phyloP scores from a whole-genome alignment of 1,140 invertebrate genomes.

The Bemisia tabaci region DNA sequence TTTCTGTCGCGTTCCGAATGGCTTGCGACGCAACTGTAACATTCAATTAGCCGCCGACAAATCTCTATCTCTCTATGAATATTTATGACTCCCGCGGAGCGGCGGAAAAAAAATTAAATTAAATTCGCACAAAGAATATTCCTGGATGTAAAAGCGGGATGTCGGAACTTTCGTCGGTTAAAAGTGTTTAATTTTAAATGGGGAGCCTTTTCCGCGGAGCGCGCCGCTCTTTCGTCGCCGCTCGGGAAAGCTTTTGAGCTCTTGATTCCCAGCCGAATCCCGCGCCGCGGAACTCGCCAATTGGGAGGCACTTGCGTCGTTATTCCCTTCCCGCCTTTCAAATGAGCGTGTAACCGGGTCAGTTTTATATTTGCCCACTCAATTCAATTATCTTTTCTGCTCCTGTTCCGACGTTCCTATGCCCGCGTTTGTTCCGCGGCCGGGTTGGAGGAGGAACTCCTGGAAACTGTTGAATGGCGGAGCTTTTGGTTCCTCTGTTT shows the following conservation, averaged over 20 bases:
- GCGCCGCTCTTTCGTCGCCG: too few species aligned
- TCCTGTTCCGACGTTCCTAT: neutral
- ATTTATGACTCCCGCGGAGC: neutral
- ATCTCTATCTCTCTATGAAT: neutral
- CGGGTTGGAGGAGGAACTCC: too few species aligned
- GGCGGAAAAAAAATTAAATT: neutral
- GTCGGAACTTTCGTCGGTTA: neutral
- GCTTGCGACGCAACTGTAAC: neutral
- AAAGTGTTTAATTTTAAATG: neutral
- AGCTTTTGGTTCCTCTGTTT: too few species aligned
- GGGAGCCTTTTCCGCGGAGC: too few species aligned
- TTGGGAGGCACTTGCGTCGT: too few species aligned
- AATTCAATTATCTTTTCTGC: slow-evolving; percentile 1
- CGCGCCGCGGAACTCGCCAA: too few species aligned
- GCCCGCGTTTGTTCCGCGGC: too few species aligned
- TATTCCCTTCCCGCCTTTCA: neutral
- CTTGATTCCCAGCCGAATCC: too few species aligned
- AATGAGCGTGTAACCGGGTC: neutral
- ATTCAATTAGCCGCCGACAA: neutral
- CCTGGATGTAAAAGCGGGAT: neutral
- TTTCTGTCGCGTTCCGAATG: neutral
- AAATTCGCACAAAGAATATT: neutral
- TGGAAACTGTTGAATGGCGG: too few species aligned
- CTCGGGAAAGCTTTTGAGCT: too few species aligned
- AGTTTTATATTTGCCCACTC: neutral